A percentile compares a stretch with the other conserved stretches of the same genome.
These are phyloP conservation scores for Trichogramma dendrolimi DNA, from an alignment of 2,888 invertebrate species.

Conservation along the genomic window DNA sequence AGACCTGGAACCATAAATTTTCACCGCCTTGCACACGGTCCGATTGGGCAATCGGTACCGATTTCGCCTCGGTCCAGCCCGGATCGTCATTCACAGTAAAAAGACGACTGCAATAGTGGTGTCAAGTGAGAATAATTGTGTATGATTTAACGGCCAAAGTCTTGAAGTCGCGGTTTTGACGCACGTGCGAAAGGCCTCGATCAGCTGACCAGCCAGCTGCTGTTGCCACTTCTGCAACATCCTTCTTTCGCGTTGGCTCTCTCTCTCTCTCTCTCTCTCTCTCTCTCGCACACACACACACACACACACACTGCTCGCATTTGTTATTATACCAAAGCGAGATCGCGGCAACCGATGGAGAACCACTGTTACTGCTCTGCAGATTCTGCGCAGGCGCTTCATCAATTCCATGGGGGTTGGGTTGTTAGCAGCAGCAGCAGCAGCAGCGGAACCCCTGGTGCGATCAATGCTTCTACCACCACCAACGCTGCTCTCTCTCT, in stretches of 20 bases:
- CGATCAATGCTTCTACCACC: slow-evolving; percentile 47
- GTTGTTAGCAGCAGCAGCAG: slow-evolving; percentile 37
- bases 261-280: too few relatives aligned
- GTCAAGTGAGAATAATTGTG: neutral
- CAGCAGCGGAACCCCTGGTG: slow-evolving; percentile 22
- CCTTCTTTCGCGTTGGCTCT: neutral
- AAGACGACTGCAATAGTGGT: too few relatives aligned
- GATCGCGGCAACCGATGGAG: slow-evolving; percentile 29
- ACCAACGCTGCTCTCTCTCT: neutral
- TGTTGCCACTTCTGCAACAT: neutral
- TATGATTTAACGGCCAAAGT: too few relatives aligned
- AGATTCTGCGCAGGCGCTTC: slow-evolving; percentile 30
- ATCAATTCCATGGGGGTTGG: slow-evolving; percentile 29
- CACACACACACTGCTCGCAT: neutral
- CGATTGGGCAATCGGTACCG: too few relatives aligned
- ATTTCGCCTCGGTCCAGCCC: too few relatives aligned
- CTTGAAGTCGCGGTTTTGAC: slow-evolving; percentile 1
- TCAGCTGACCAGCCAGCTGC: slow-evolving; percentile 49
- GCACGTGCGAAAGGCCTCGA: slow-evolving; percentile 29
- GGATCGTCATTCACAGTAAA: too few relatives aligned
- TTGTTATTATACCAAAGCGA: too few relatives aligned
- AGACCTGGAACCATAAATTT: too few relatives aligned
- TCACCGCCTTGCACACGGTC: too few relatives aligned
- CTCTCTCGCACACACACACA: neutral
- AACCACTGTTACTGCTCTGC: slow-evolving; percentile 32